phyloP scores from a whole-genome alignment of 2,113 vertebrate species.

The Mustela lutreola region DNA sequence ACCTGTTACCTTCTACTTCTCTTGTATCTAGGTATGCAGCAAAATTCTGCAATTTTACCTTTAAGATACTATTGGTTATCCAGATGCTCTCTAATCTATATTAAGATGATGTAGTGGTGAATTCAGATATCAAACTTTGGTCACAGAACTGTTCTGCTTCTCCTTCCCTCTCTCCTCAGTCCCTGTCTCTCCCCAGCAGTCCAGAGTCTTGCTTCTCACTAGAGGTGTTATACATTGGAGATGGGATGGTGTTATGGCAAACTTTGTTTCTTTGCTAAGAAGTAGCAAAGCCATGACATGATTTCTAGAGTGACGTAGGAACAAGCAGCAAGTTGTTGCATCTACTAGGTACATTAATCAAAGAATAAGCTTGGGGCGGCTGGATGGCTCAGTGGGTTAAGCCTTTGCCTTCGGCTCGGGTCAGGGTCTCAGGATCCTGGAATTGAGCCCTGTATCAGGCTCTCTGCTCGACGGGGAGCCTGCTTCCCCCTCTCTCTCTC shows the following conservation, averaged over 20 bases:
- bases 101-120: constrained; percentile 83
- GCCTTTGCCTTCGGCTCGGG: too few relatives aligned
- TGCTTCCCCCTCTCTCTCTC: too few relatives aligned
- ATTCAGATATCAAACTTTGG: constrained; percentile 80
- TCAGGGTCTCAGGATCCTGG: too few relatives aligned
- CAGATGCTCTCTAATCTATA: constrained; percentile 83
- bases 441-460: too few relatives aligned
- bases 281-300: constrained; percentile 79
- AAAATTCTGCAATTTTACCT: constrained; percentile 84
- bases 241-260: constrained; percentile 84
- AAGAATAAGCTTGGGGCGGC: constrained; percentile 80
- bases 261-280: constrained; percentile 83
- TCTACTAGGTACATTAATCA: constrained; percentile 80
- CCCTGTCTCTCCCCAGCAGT: constrained; percentile 66
- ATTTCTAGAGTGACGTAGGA: constrained; percentile 81
- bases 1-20: constrained; percentile 88
- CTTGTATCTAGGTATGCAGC: constrained; percentile 88
- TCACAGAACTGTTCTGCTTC: constrained; percentile 80
- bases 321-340: constrained; percentile 79
- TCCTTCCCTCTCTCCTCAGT: constrained; percentile 72
- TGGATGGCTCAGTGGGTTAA: too few relatives aligned
- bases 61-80: constrained; percentile 85
- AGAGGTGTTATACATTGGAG: constrained; percentile 83
- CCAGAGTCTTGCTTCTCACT: constrained; percentile 77
- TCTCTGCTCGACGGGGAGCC: too few relatives aligned